Percentiles rank a stretch among this genome's conserved stretches.
Evolutionary conservation across 2,888 invertebrate species (phyloP).

Genomic region (Myopa testacea): DNA sequence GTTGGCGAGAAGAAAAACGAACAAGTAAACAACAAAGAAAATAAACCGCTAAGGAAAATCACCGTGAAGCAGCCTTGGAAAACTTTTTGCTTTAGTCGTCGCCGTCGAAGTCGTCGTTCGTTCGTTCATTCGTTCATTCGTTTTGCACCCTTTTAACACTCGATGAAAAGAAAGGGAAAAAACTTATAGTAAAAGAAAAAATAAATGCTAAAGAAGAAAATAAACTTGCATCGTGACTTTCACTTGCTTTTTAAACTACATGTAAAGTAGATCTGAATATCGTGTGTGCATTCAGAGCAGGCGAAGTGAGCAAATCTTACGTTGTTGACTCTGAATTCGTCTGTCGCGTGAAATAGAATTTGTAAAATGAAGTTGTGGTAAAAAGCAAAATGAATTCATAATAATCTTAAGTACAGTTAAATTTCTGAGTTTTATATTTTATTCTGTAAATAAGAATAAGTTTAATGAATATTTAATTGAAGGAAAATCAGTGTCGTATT

Average conservation of each 20-base stretch:
- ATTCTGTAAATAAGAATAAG: no score
- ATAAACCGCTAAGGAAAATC: neutral
- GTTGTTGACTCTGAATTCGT: neutral
- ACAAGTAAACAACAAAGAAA: neutral
- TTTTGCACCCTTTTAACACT: neutral
- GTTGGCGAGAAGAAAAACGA: neutral
- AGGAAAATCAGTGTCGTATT: no score
- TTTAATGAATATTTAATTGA: no score
- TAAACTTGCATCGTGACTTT: neutral
- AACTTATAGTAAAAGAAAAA: neutral
- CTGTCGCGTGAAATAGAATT: no score
- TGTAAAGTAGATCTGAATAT: neutral
- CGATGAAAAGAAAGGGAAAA: neutral
- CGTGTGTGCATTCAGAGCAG: conserved; percentile 3
- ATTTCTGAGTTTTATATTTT: no score
- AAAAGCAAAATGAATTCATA: no score
- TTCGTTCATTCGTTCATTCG: neutral
- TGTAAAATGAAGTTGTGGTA: no score
- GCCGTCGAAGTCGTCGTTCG: no score
- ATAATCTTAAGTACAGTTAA: no score
- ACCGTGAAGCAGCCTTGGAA: neutral
- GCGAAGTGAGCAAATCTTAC: neutral
- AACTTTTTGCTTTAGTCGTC: neutral
- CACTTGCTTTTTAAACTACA: neutral
- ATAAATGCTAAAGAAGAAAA: neutral